These are phyloP conservation scores for Melolontha melolontha DNA, from an alignment of 2,888 invertebrate species.

Conservation along the genomic window DNA sequence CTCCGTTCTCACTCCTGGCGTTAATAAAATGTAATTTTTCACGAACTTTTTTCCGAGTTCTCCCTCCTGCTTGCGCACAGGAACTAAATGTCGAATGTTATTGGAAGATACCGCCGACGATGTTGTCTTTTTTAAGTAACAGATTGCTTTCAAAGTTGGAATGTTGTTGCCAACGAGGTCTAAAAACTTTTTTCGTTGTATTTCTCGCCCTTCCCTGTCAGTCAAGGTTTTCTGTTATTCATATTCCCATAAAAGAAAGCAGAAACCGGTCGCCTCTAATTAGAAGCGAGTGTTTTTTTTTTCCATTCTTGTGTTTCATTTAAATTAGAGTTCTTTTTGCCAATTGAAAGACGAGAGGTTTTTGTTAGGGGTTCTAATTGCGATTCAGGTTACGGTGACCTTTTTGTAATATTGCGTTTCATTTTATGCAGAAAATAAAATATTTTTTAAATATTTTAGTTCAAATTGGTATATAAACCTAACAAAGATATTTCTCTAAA, in stretches of 20 bases:
- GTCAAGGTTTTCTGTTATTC: no score
- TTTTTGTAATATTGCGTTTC: no score
- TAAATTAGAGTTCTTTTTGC: slow-evolving; percentile 17
- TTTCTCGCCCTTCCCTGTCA: no score
- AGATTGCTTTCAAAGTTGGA: neutral
- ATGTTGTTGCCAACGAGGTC: neutral
- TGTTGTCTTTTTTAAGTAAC: slow-evolving; percentile 10
- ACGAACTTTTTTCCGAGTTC: neutral
- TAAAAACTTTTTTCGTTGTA: neutral
- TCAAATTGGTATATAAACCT: no score
- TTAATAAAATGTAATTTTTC: slow-evolving; percentile 33
- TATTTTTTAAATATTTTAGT: no score
- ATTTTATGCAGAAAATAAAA: no score
- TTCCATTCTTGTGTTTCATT: slow-evolving; percentile 13
- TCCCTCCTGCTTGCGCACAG: neutral
- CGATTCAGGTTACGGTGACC: no score
- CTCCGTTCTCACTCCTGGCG: neutral
- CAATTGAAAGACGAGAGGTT: no score
- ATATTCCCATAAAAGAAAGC: neutral
- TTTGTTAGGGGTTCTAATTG: no score
- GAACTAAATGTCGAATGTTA: slow-evolving; percentile 13
- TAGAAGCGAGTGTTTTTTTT: neutral
- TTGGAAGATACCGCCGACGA: slow-evolving; percentile 8
- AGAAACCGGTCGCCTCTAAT: slow-evolving; percentile 16
- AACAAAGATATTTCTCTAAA: no score